Evolutionary conservation across 2,113 vertebrate genomes (phyloP).

Genomic region (Clupea harengus): DNA sequence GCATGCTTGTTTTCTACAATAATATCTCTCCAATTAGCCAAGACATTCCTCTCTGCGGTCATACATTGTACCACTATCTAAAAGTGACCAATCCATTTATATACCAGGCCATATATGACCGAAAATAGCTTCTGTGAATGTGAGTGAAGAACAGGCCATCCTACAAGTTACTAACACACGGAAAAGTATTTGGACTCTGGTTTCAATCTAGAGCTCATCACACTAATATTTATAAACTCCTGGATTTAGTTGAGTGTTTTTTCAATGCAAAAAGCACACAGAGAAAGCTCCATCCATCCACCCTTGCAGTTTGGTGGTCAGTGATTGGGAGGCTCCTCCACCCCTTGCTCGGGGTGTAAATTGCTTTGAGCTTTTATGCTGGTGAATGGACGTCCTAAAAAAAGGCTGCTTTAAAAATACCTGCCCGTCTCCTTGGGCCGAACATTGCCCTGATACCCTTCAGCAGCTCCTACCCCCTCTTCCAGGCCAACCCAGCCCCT

Average conservation of each 20-base stretch:
- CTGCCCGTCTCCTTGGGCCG: background rate
- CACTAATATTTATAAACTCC: background rate
- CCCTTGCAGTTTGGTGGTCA: background rate
- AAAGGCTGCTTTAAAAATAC: constrained; percentile 5
- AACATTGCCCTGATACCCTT: background rate
- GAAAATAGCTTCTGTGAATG: background rate
- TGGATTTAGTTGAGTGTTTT: background rate
- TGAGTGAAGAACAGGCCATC: background rate
- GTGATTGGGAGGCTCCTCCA: background rate
- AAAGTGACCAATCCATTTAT: constrained; percentile 2
- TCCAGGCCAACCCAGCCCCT: background rate
- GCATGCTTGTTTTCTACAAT: background rate
- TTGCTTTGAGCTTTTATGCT: background rate
- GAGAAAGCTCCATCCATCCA: background rate
- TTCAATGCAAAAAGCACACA: background rate
- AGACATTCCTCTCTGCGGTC: background rate
- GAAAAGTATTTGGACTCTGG: background rate
- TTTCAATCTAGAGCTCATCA: background rate
- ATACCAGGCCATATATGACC: constrained; percentile 2
- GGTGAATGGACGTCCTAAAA: background rate
- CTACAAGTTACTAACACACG: background rate
- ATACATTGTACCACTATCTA: background rate
- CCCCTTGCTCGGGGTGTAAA: background rate
- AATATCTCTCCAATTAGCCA: background rate
- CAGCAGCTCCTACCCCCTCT: background rate